A percentile compares a stretch with the other conserved stretches of the same genome.
phyloP scores from a whole-genome alignment of 1,140 invertebrate genomes.

The Drosophila takahashii region DNA sequence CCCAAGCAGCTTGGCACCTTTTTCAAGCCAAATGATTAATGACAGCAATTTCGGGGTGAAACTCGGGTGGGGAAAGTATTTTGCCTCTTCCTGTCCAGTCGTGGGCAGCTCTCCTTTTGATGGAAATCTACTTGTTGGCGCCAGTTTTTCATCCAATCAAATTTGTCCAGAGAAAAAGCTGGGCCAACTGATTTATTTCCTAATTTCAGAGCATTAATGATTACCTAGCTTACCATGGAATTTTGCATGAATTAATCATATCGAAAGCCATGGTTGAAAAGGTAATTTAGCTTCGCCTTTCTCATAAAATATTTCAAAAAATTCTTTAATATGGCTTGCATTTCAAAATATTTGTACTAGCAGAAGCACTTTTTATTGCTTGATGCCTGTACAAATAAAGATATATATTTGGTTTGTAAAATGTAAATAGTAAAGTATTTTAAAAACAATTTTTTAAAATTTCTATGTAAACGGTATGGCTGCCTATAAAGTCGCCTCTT shows the following conservation, averaged over 20 bases:
- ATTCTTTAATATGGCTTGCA: no score
- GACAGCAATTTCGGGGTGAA: constrained; percentile 58
- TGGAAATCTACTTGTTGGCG: constrained; percentile 74
- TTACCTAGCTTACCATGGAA: constrained; percentile 29
- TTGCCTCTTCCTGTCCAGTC: constrained; percentile 20
- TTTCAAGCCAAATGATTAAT: constrained; percentile 75
- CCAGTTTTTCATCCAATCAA: constrained; percentile 45
- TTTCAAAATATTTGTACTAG: no score
- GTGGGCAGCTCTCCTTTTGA: constrained; percentile 46
- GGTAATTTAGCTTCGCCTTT: background rate
- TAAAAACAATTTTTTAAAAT: no score
- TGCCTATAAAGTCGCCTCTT: background rate
- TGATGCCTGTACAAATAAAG: no score
- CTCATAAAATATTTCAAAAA: background rate
- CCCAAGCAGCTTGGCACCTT: constrained; percentile 63
- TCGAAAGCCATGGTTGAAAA: background rate
- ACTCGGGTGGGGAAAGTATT: constrained; percentile 11
- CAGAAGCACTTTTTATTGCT: no score
- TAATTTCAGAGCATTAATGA: constrained; percentile 41
- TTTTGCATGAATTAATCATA: constrained; percentile 64
- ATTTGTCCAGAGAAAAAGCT: constrained; percentile 29
- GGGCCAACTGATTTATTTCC: constrained; percentile 13
- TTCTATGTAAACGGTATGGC: background rate
- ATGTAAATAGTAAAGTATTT: no score
- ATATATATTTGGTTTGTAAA: no score